Evolutionary conservation across 2,888 invertebrate genomes (phyloP).

Genomic region (Neoaliturus tenellus): DNA sequence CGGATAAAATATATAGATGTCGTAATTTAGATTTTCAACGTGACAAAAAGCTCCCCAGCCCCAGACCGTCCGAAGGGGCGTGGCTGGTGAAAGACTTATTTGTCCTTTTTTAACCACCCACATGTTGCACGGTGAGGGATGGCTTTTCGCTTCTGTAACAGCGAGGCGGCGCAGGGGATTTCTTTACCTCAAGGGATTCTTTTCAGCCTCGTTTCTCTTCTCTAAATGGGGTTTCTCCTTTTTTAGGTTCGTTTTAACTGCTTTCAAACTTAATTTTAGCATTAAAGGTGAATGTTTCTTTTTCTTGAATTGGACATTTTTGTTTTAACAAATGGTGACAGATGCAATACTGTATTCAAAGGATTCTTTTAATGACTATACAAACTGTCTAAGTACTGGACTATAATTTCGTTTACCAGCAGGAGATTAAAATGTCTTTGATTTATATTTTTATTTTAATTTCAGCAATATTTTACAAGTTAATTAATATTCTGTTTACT

Average conservation of each 20-base stretch:
- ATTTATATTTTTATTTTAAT: no score
- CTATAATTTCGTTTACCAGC: no score
- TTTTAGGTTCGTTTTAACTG: background rate
- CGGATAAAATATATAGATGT: background rate
- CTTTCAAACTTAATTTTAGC: background rate
- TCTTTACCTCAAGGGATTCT: background rate
- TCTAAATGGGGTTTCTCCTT: background rate
- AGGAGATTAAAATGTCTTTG: no score
- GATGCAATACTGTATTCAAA: no score
- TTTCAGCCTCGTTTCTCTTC: background rate
- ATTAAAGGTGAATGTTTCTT: no score
- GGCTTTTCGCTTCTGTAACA: background rate
- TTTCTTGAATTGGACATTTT: no score
- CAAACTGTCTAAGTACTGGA: no score
- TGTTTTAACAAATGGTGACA: no score
- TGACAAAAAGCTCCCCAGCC: background rate
- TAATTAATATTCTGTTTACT: no score
- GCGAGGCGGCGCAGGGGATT: background rate
- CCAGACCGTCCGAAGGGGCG: background rate
- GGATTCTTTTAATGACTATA: no score
- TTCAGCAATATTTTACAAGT: no score
- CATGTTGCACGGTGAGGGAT: background rate
- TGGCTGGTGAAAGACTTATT: background rate
- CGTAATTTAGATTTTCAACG: background rate
- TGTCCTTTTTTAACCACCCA: background rate